phyloP scores from a whole-genome alignment of 1,140 invertebrate species.

The Pseudobourletiella spinata region DNA sequence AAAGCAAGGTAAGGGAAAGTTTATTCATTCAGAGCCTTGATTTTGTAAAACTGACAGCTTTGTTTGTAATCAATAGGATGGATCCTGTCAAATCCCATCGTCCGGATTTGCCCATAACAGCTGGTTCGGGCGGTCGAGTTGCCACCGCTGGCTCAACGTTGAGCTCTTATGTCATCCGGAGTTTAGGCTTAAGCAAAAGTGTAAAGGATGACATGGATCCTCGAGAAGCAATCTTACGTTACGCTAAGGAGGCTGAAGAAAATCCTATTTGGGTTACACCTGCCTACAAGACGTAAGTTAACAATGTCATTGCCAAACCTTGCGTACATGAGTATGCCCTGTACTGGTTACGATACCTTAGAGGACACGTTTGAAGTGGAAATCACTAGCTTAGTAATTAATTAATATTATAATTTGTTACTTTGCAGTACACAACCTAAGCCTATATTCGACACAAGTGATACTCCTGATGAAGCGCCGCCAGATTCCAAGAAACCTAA shows the following conservation, averaged over 20 bases:
- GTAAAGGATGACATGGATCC: conserved; percentile 95
- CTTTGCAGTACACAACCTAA: conserved; percentile 59
- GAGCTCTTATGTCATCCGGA: conserved; percentile 93
- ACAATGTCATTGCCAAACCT: neutral
- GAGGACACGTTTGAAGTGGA: too few relatives aligned
- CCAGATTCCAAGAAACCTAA: conserved; percentile 45
- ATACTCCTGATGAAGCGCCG: conserved; percentile 37
- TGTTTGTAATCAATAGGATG: conserved; percentile 48
- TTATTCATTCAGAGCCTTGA: too few relatives aligned
- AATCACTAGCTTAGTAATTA: too few relatives aligned
- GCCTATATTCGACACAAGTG: conserved; percentile 56
- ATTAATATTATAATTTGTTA: conserved; percentile 8
- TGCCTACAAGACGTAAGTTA: conserved; percentile 65
- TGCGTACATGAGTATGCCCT: too few relatives aligned
- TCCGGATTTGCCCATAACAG: conserved; percentile 94
- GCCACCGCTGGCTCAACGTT: conserved; percentile 91
- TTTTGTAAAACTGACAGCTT: too few relatives aligned
- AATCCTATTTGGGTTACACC: conserved; percentile 95
- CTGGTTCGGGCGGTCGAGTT: conserved; percentile 78
- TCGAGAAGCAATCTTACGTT: conserved; percentile 90
- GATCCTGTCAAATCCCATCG: conserved; percentile 86
- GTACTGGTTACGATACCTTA: too few relatives aligned
- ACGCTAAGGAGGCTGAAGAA: conserved; percentile 90
- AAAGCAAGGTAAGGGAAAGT: conserved; percentile 27
- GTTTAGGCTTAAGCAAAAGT: conserved; percentile 84